Percentiles rank a stretch among this genome's conserved stretches.
Conservation (phyloP, 2,797 vertebrate species). For the Macropus fuliginosus region DNA sequence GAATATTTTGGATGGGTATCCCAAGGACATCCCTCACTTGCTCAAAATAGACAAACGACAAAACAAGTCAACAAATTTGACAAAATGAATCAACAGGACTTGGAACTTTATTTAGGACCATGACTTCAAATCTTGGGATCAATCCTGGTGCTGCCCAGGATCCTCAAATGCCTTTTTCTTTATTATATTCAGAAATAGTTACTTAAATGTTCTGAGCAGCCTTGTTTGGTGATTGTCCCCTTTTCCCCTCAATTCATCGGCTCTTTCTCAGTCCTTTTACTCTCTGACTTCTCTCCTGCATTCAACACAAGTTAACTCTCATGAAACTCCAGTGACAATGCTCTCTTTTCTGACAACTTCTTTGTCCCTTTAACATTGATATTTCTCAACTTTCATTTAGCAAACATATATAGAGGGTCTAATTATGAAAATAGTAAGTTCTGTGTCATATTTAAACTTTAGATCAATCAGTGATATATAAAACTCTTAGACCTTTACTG, state of each 20-base stretch:
- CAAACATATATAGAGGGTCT: background rate
- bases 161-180: background rate
- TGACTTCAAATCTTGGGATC: background rate
- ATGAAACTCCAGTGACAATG: too few species aligned
- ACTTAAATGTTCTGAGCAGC: background rate
- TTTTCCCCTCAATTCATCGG: background rate
- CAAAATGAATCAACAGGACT: background rate
- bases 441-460: background rate
- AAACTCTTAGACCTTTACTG: background rate
- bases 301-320: background rate
- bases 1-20: too few species aligned
- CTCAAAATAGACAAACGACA: too few species aligned
- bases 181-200: background rate
- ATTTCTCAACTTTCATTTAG: background rate
- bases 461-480: background rate
- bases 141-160: background rate
- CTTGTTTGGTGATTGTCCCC: background rate
- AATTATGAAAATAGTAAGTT: too few species aligned
- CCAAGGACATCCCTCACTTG: too few species aligned
- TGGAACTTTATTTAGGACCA: background rate
- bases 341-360: background rate
- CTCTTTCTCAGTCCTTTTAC: background rate
- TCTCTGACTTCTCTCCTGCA: background rate
- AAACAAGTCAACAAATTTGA: background rate
- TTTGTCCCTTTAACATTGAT: background rate